Percentiles rank a stretch among this genome's conserved stretches.
These are phyloP conservation scores for Petrocephalus schoutedeni DNA, from an alignment of 2,797 vertebrate genomes.

Conservation along the genomic window DNA sequence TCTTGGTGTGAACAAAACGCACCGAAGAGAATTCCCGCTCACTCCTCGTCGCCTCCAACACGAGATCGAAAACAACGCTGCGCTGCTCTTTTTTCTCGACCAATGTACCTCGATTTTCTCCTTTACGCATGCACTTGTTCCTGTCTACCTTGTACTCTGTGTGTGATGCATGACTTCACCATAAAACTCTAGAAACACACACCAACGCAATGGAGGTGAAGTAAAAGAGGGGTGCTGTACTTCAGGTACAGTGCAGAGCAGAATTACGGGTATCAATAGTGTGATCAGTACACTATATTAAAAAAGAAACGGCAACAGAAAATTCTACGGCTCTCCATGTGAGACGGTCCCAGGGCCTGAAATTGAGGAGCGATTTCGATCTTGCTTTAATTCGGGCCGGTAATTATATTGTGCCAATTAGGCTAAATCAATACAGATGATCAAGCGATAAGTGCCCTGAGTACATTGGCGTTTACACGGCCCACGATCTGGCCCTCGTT, in stretches of 20 bases:
- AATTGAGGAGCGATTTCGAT: not conserved
- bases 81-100: not conserved
- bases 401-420: slow-evolving; percentile 9
- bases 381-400: no score
- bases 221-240: not conserved
- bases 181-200: not conserved
- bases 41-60: not conserved
- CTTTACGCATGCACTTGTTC: not conserved
- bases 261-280: not conserved
- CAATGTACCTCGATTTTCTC: not conserved
- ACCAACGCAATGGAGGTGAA: not conserved
- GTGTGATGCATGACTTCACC: not conserved
- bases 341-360: not conserved
- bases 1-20: not conserved
- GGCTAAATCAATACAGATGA: not conserved
- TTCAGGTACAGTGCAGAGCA: not conserved
- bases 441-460: not conserved
- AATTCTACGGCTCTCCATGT: not conserved
- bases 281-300: not conserved
- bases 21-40: not conserved
- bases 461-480: not conserved
- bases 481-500: not conserved
- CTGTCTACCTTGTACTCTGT: not conserved
- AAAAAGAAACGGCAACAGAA: not conserved
- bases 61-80: not conserved